Conservation (phyloP, 2,113 vertebrate genomes). For the Salvelinus alpinus region DNA sequence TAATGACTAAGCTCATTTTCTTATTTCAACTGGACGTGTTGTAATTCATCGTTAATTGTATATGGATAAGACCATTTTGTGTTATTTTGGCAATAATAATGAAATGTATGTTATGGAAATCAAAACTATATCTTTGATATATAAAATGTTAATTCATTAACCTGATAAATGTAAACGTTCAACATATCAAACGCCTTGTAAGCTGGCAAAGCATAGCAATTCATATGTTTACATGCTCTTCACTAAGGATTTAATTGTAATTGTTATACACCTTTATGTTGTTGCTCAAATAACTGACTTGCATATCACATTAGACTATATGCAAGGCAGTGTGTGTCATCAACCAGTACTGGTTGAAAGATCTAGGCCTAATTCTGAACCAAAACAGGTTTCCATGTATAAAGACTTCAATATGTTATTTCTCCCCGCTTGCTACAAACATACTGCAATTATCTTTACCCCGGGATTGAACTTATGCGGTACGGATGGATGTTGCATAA, state of each 20-base stretch:
- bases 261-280: conserved; percentile 24
- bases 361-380: conserved; percentile 48
- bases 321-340: conserved; percentile 64
- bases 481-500: conserved; percentile 35
- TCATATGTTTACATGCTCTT: conserved; percentile 45
- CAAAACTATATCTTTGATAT: conserved; percentile 29
- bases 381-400: conserved; percentile 12
- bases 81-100: conserved; percentile 60
- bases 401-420: conserved; percentile 23
- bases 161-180: conserved; percentile 38
- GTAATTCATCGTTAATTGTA: conserved; percentile 21
- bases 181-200: conserved; percentile 58
- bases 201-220: conserved; percentile 45
- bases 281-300: conserved; percentile 25
- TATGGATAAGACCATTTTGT: conserved; percentile 17
- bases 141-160: conserved; percentile 38
- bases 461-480: conserved; percentile 23
- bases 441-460: not conserved
- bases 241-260: conserved; percentile 46
- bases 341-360: conserved; percentile 42
- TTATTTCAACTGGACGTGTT: conserved; percentile 42
- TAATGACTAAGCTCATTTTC: conserved; percentile 5
- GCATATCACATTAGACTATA: conserved; percentile 65
- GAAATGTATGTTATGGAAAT: conserved; percentile 7
- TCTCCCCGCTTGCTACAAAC: conserved; percentile 27